Evolutionary conservation across 2,888 invertebrate genomes (phyloP).

Genomic region (Euzophera pinguis): DNA sequence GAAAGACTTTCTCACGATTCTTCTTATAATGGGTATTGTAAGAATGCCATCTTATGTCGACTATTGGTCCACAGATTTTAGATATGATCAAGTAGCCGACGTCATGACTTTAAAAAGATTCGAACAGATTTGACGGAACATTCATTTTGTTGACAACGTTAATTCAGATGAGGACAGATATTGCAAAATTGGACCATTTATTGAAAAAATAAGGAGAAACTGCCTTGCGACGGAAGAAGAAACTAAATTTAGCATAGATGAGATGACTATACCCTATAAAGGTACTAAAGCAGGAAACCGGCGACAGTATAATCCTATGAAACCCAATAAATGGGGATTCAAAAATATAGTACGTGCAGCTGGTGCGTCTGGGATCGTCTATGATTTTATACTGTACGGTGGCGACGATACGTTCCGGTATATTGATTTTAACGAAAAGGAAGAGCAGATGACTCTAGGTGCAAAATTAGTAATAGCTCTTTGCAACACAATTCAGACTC

Average conservation of each 20-base stretch:
- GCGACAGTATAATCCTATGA: constrained; percentile 15
- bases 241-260: constrained; percentile 20
- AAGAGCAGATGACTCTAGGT: constrained; percentile 14
- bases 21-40: constrained; percentile 18
- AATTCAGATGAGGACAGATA: constrained; percentile 19
- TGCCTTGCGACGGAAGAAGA: constrained; percentile 20
- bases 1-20: constrained; percentile 27
- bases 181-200: constrained; percentile 17
- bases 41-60: constrained; percentile 23
- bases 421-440: constrained; percentile 9
- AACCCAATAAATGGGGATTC: constrained; percentile 38
- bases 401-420: constrained; percentile 33
- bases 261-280: constrained; percentile 21
- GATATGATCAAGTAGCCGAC: too few species aligned
- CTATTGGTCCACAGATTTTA: too few species aligned
- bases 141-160: constrained; percentile 25
- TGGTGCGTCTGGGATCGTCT: constrained; percentile 34
- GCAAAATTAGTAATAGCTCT: constrained; percentile 26
- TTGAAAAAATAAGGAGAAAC: constrained; percentile 18
- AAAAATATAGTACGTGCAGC: constrained; percentile 34
- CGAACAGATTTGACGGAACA: constrained; percentile 19
- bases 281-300: constrained; percentile 14
- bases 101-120: constrained; percentile 22
- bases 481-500: constrained; percentile 21
- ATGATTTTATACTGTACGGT: constrained; percentile 36